These are phyloP conservation scores for Lycaena phlaeas DNA, from an alignment of 2,888 invertebrate species.

Conservation along the genomic window DNA sequence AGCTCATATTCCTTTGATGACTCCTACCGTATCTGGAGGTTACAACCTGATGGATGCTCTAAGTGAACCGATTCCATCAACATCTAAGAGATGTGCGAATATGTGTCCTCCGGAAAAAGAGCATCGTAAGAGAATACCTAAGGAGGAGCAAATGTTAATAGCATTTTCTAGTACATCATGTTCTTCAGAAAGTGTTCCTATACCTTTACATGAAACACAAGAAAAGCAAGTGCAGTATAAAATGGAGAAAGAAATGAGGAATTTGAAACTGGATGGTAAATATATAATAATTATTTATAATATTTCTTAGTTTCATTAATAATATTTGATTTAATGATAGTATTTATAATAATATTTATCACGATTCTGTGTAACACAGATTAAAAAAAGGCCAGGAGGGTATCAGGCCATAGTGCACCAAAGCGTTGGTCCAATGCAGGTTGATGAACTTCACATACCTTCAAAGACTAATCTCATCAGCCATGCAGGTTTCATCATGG, in stretches of 20 bases:
- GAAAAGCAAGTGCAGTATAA: slow-evolving; percentile 34
- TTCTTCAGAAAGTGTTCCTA: slow-evolving; percentile 44
- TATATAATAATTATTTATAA: no score
- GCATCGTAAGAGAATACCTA: slow-evolving; percentile 27
- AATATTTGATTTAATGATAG: no score
- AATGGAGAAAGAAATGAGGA: slow-evolving; percentile 24
- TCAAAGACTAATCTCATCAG: no score
- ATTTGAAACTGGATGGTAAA: slow-evolving; percentile 34
- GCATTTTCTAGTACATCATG: slow-evolving; percentile 47
- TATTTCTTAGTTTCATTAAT: no score
- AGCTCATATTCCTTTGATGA: slow-evolving; percentile 11
- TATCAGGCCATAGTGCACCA: no score
- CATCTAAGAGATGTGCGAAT: slow-evolving; percentile 36
- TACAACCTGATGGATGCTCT: slow-evolving; percentile 37
- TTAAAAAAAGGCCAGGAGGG: no score
- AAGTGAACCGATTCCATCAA: slow-evolving; percentile 44
- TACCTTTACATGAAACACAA: slow-evolving; percentile 19
- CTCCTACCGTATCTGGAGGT: neutral
- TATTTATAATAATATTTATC: no score
- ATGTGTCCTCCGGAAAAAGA: slow-evolving; percentile 34
- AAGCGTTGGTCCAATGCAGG: no score
- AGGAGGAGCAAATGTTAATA: slow-evolving; percentile 40
- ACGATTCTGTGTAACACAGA: no score
- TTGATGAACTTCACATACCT: no score
- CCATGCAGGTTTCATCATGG: no score